phyloP scores from a whole-genome alignment of 53 echinoderm and acorn worm species.

The Echinometra lucunter region DNA sequence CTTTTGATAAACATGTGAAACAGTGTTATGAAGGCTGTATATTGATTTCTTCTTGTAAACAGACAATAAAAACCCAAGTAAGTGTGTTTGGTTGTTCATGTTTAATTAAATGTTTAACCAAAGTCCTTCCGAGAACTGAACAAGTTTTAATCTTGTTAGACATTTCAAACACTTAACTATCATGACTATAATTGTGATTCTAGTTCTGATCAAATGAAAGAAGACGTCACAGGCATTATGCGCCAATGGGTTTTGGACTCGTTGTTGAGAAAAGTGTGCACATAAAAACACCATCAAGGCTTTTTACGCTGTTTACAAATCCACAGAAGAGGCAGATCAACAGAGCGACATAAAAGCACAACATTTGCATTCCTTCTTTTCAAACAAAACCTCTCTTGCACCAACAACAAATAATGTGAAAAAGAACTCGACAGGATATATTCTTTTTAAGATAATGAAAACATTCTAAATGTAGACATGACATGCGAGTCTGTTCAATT shows the following conservation, averaged over 20 bases:
- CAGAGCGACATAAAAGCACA: background rate
- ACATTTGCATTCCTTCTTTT: background rate
- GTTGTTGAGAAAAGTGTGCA: background rate
- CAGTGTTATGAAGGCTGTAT: background rate
- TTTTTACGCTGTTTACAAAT: background rate
- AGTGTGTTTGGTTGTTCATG: background rate
- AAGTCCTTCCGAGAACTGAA: slow-evolving; percentile 14
- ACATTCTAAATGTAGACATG: too few relatives aligned
- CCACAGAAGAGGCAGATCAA: background rate
- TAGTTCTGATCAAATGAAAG: background rate
- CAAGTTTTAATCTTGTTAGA: slow-evolving; percentile 16
- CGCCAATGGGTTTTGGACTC: background rate
- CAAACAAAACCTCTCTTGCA: background rate
- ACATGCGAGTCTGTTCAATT: too few relatives aligned
- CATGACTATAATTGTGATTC: background rate
- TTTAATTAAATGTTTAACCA: background rate
- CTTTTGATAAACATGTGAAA: background rate
- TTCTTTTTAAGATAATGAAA: too few relatives aligned
- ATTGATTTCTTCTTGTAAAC: background rate
- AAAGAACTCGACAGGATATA: background rate
- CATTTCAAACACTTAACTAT: slow-evolving; percentile 22
- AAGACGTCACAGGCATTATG: background rate
- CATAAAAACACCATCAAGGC: background rate
- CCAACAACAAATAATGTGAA: background rate
- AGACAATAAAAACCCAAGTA: background rate